Base-by-base conservation (phyloP, 2,797 vertebrate genomes). In the Pygocentrus nattereri region DNA sequence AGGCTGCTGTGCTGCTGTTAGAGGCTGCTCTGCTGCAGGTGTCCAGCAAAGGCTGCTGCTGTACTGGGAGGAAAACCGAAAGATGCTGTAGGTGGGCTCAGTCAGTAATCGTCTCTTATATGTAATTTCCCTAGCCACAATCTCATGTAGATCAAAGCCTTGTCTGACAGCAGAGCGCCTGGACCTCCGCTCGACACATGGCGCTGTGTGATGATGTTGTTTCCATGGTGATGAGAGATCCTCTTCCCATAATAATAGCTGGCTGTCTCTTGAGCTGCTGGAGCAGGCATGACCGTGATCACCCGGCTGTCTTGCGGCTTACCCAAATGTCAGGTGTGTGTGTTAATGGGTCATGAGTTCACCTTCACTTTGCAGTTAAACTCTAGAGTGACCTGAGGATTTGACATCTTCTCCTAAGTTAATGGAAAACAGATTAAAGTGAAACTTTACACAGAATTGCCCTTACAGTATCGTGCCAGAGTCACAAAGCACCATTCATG, bases 161-260 rank as follows among this genome's bases (percentile, higher is more conserved):
- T 25, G 67, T 70, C 68, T 70, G 68, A 70, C 68, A 25, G 16
- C 47, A 15, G 12, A 16, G 47, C 44, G 8, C 11, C 68, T 30
- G 44, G 44, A 41, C 65, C n/a, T 15, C 38, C 44, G 38, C 65
- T 69, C 41, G 41, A 44, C 41, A 44, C 65, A 68, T 15, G 19
- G 65, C 38, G 15, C 41, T 70, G 70, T 25, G 25, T 31, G 70
- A 49, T 70, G 68, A 19, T 72, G 47, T 71, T 50, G 70, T 72
- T 72, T 52, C 70, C 70, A 72, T 72, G 70, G 70, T 7, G 27
- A 72, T 72, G 49, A 54, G 49, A 30, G 70, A 54, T 30, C 68
- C 44, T 71, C 49, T 54, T 13, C 49, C 49, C 70, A 31, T 52
- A 21, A 72, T 72, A 54, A 72, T 31, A 2, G 19, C 27, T 11